These are phyloP conservation scores for Apis mellifera DNA, from an alignment of 1,140 invertebrate genomes.

Conservation along the genomic window Amel_HAv3.1 CM009944.2:7717001-7717500, in stretches of 20 bases:
- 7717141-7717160: constrained; percentile 18
- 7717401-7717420: constrained; percentile 93
- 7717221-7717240: constrained; percentile 79
- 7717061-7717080: constrained; percentile 40
- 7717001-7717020: constrained; percentile 7
- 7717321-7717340: constrained; percentile 57
- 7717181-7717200: constrained; percentile 71
- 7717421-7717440: constrained; percentile 87
- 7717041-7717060: not conserved
- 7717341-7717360: constrained; percentile 40
- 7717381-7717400: constrained; percentile 83
- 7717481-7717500: constrained; percentile 74
- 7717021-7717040: constrained; percentile 2
- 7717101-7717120: constrained; percentile 25
- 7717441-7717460: constrained; percentile 87
- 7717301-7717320: constrained; percentile 69
- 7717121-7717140: constrained; percentile 2
- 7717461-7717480: constrained; percentile 71
- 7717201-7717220: constrained; percentile 87
- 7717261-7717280: constrained; percentile 83
- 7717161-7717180: constrained; percentile 1
- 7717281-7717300: constrained; percentile 51
- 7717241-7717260: constrained; percentile 87
- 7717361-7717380: constrained; percentile 70
- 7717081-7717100: constrained; percentile 25